Evolutionary conservation across 1,140 invertebrate genomes (phyloP), one percentile per base, ranked within the genome.

Genomic region (Trialeurodes vaporariorum): DNA sequence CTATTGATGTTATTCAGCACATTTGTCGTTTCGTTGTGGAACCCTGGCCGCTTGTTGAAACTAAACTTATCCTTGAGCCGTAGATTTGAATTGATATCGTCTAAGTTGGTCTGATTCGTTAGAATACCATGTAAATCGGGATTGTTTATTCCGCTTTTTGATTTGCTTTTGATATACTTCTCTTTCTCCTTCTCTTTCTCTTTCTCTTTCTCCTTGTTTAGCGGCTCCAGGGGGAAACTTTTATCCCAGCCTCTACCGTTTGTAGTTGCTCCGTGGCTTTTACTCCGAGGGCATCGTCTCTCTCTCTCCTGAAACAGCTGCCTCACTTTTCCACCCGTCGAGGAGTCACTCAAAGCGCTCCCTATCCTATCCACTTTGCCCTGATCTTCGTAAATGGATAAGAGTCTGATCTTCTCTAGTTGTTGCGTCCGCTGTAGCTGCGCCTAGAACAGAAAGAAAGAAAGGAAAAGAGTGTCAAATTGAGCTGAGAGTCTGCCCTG

Each of bases 211-310:
- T 26, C 2, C 5, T 66, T 68, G 21, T 70, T 72, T 2, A 78
- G 40, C 21, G 77, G 77, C 59, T 77, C 72, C 34, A 78, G 63
- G 0, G 77, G 76, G 67, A 76, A 72, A 59, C 73, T 73, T 64
- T 73, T 74, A 67, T 78, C 76, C 66, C 75, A 72, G 1, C 76
- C 76, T 13, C 67, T 64, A 27, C 49, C 63, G 17, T 59, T 68
- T 17, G 65, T 63, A 17, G n/a, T 59, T 1, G 24, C 73, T 23
- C 66, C 40, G 24, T 62, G 64, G 11, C 64, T 64, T 11, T 60
- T 40, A 25, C 25, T 26, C 1, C 59, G 61, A 5, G 27, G 25
- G 27, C 60, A 25, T 25, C 69, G 58, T 26, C 72, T 34, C 64
- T 71, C 70, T 26, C 72, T 34, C 64, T 71, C 70, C 40, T 71